phyloP scores from a whole-genome alignment of 92 coral and sea anemone species.

The Paramuricea clavata region DNA sequence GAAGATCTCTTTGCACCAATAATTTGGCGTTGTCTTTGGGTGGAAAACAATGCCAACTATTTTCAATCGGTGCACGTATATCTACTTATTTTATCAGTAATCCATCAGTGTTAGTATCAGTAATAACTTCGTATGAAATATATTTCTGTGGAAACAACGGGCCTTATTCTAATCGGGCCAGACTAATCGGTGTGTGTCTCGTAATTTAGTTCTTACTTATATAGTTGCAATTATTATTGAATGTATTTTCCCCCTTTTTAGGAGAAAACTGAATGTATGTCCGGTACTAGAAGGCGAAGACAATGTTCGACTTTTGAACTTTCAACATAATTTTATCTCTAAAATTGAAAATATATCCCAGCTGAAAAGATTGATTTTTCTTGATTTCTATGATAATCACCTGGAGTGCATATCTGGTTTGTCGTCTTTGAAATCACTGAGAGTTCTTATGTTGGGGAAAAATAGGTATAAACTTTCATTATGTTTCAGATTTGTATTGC shows the following conservation, averaged over 20 bases:
- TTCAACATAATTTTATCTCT: conserved; percentile 91
- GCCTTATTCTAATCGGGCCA: neutral
- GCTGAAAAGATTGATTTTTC: conserved; percentile 87
- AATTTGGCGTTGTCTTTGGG: no score
- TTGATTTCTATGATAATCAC: conserved; percentile 97
- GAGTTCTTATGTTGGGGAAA: conserved; percentile 95
- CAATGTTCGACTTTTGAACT: conserved; percentile 85
- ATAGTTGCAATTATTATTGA: neutral
- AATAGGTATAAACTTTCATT: conserved; percentile 64
- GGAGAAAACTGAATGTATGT: conserved; percentile 88
- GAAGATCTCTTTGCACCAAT: no score
- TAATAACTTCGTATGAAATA: no score
- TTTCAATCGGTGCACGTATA: no score
- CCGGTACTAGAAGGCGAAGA: conserved; percentile 98
- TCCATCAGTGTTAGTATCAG: no score
- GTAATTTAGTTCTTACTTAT: neutral
- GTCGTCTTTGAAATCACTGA: conserved; percentile 78
- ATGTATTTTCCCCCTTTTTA: conserved; percentile 35
- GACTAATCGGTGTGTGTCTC: no score
- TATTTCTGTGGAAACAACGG: no score
- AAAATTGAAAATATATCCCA: conserved; percentile 86
- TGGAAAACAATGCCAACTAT: no score
- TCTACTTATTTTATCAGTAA: no score
- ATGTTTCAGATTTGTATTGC: neutral
- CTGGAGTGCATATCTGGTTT: conserved; percentile 94